Conservation (phyloP, 2,113 vertebrate species). For the Oenanthe melanoleuca region DNA sequence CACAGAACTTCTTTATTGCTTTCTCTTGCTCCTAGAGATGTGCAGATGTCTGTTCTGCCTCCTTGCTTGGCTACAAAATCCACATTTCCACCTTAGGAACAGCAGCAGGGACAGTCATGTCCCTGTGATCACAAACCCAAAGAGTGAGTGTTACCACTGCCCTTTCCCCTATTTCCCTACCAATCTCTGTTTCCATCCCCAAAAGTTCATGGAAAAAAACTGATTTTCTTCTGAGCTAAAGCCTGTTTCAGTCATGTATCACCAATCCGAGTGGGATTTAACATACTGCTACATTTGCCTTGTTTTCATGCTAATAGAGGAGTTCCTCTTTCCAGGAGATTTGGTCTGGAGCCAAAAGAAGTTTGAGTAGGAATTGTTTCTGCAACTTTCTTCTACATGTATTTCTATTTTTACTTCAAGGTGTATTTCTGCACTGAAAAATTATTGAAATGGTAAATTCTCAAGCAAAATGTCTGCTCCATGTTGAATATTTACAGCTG, state of each 20-base stretch:
- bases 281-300: neutral
- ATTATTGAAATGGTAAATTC: neutral
- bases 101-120: neutral
- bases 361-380: slow-evolving; percentile 18
- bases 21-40: neutral
- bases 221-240: neutral
- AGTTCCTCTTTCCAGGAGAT: slow-evolving; percentile 19
- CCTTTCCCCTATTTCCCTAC: neutral
- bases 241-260: neutral
- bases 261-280: neutral
- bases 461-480: neutral
- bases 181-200: neutral
- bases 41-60: neutral
- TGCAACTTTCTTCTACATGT: neutral
- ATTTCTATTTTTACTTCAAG: slow-evolving; percentile 35
- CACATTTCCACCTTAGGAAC: neutral
- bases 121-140: neutral
- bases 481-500: slow-evolving; percentile 33
- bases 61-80: neutral
- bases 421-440: neutral
- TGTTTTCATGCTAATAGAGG: neutral
- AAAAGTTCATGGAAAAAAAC: neutral
- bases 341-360: slow-evolving; percentile 21
- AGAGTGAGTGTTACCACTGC: neutral
- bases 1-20: neutral